Evolutionary conservation across 2,797 vertebrate genomes (phyloP), one percentile per base, ranked within the genome.

Genomic region (Bryconaethiops microstoma): DNA sequence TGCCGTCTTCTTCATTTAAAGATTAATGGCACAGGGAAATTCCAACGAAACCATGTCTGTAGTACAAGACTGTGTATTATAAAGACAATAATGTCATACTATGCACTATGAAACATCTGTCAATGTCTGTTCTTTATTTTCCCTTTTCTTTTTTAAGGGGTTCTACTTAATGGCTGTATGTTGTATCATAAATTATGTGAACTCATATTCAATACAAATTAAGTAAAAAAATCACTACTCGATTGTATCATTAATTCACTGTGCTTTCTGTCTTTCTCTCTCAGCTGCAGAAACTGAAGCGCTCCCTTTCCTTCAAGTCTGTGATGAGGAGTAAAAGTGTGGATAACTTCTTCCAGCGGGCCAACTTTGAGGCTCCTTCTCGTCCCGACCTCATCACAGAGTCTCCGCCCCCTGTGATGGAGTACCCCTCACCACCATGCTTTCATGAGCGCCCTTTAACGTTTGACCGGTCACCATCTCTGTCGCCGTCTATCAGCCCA

Each of bases 291-390:
- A 83, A 95, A 52, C 90, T 98, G 87, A 97, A 95, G 87, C 95
- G 96, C 23, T 96, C 96, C 0, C 91, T 97, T 39, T 98, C 97
- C 71, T 95, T 97, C 87, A 97, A 96, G 87, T 95, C 95, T 1
- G 94, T 97, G 82, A 96, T 97, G 83, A 94, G 96, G 73, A 97
- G 96, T 89, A 97, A 96, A 89, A 98, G 97, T 0, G 82, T 96
- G 68, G 97, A 98, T 89, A 97, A 95, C 91, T 96, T 98, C 87
- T 95, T 96, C 89, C 95, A 96, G 81, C 93, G 95, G 35, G 90
- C 91, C 1, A 93, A 94, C 62, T 92, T 92, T 5, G 96, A 96
- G 59, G 79, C 90, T 23, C 94, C 92, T 14, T 88, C 89, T 19
- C 90, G 92, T 8, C 90, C 94, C 12, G 91, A 94, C 82, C 88